Conservation (phyloP, 2,888 invertebrate species). For the Heliconius aoede region DNA sequence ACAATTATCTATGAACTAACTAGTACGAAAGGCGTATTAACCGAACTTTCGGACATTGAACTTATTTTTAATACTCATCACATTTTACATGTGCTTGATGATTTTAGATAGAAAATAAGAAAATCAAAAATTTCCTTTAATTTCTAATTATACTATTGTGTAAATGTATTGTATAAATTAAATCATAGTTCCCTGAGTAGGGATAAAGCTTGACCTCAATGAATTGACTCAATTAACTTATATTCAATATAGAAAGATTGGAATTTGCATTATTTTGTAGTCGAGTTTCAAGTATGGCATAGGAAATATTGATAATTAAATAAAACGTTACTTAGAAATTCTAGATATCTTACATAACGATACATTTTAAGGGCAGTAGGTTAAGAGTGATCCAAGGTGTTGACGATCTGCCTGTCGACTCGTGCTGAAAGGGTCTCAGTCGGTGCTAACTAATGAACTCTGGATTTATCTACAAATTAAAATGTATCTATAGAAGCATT, state of each 20-base stretch:
- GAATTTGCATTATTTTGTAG: neutral
- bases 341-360: conserved; percentile 26
- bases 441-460: conserved; percentile 47
- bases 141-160: neutral
- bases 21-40: neutral
- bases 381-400: conserved; percentile 46
- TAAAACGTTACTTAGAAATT: neutral
- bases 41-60: neutral
- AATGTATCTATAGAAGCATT: conserved; percentile 47
- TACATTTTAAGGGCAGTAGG: conserved; percentile 43
- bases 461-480: conserved; percentile 45
- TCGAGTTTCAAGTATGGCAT: no score
- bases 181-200: neutral
- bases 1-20: neutral
- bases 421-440: conserved; percentile 32
- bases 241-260: neutral
- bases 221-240: neutral
- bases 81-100: neutral
- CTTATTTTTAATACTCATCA: neutral
- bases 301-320: neutral
- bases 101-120: no score
- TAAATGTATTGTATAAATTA: neutral
- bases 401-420: conserved; percentile 44
- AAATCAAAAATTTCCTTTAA: neutral
- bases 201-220: neutral